A percentile compares a stretch with the other conserved stretches of the same genome.
These are phyloP conservation scores for Peromyscus nudipes DNA, from an alignment of 2,797 vertebrate species.

Conservation along the genomic window DNA sequence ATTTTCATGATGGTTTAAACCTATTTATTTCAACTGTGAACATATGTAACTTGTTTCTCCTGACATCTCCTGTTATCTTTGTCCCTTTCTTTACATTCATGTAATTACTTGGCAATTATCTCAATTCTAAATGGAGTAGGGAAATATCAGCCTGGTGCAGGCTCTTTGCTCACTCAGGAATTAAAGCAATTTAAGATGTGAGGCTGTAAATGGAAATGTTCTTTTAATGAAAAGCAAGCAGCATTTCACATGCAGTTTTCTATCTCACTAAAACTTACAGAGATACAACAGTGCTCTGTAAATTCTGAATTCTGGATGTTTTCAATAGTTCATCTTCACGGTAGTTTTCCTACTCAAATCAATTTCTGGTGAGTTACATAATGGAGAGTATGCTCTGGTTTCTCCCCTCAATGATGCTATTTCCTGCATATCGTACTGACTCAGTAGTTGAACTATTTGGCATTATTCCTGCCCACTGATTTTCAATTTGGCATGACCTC, in stretches of 20 bases:
- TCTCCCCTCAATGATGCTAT: not conserved
- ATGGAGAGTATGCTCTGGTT: not conserved
- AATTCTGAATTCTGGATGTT: slow-evolving; percentile 27
- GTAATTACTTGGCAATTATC: slow-evolving; percentile 69
- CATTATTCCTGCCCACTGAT: not conserved
- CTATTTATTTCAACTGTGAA: slow-evolving; percentile 48
- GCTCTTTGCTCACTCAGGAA: slow-evolving; percentile 55
- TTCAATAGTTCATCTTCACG: not conserved
- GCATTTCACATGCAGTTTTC: not conserved
- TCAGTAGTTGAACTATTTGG: not conserved
- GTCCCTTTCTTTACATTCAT: slow-evolving; percentile 43
- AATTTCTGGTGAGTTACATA: not conserved
- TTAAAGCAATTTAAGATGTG: slow-evolving; percentile 60
- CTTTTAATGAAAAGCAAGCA: not conserved
- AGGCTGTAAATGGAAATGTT: slow-evolving; percentile 46
- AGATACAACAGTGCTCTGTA: not conserved
- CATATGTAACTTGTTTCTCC: slow-evolving; percentile 40
- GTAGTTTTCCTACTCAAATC: not conserved
- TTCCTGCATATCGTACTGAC: not conserved
- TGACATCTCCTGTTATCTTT: slow-evolving; percentile 12
- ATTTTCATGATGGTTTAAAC: slow-evolving; percentile 25
- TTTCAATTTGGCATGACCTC: not conserved
- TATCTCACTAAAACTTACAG: not conserved
- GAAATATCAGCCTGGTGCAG: slow-evolving; percentile 25
- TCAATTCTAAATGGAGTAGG: slow-evolving; percentile 56